Evolutionary conservation across 2,113 vertebrate genomes (phyloP).

Genomic region (Macrotis lagotis): DNA sequence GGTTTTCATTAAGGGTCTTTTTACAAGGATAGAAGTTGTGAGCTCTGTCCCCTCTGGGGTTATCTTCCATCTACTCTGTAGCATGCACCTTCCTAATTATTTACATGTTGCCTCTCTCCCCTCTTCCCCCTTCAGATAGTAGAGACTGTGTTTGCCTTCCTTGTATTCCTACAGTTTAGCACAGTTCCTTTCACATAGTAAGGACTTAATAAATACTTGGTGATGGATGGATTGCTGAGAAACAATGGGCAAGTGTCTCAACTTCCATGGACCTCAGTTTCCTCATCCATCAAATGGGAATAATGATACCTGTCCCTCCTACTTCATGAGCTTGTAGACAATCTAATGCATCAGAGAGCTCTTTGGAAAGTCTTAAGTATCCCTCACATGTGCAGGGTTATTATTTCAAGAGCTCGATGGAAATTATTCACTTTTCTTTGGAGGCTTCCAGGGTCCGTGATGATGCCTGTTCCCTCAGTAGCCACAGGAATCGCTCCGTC

Average conservation of each 20-base stretch:
- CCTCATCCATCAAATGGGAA: neutral
- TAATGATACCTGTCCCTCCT: neutral
- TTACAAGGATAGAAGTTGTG: neutral
- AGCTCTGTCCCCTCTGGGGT: neutral
- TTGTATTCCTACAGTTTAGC: neutral
- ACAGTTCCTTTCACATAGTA: neutral
- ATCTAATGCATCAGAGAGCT: neutral
- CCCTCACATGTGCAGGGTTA: neutral
- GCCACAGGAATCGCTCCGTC: slow-evolving; percentile 62
- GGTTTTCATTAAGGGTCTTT: neutral
- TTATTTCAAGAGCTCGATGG: slow-evolving; percentile 10
- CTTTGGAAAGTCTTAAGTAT: neutral
- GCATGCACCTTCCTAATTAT: neutral
- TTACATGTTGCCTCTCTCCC: neutral
- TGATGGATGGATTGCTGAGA: neutral
- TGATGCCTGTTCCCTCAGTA: slow-evolving; percentile 47
- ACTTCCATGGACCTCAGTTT: neutral
- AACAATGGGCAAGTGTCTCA: neutral
- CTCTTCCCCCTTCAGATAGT: neutral
- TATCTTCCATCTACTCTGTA: neutral
- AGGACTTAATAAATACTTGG: neutral
- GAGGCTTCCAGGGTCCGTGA: neutral
- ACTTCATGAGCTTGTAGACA: neutral
- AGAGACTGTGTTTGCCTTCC: neutral
- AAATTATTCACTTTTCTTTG: neutral